Percentiles rank a stretch among this genome's conserved stretches.
These are phyloP conservation scores for Gephyroberyx darwinii DNA, from an alignment of 2,797 vertebrate genomes.

Conservation along the genomic window DNA sequence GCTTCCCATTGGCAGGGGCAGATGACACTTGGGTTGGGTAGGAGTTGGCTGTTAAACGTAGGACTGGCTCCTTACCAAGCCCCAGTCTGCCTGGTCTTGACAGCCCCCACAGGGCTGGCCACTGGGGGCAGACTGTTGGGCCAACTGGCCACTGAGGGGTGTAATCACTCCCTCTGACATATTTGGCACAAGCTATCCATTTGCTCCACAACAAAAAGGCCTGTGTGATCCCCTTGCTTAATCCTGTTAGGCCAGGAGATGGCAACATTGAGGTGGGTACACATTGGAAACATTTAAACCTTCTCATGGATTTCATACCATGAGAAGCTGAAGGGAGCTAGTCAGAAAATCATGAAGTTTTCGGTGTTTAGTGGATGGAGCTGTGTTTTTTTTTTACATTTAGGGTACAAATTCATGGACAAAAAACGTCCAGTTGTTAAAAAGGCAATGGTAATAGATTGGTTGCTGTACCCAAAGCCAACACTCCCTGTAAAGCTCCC, in stretches of 20 bases:
- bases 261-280: constrained; percentile 78
- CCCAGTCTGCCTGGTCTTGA: constrained; percentile 68
- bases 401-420: constrained; percentile 1
- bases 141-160: constrained; percentile 80
- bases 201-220: constrained; percentile 56
- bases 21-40: constrained; percentile 73
- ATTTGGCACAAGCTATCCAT: constrained; percentile 72
- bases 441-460: constrained; percentile 19
- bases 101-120: constrained; percentile 74
- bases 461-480: constrained; percentile 27
- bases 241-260: constrained; percentile 77
- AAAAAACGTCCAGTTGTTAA: constrained; percentile 5
- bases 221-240: constrained; percentile 55
- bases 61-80: constrained; percentile 70
- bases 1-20: constrained; percentile 76
- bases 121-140: constrained; percentile 75
- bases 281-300: constrained; percentile 33
- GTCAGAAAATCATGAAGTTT: constrained; percentile 5
- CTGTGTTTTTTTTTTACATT: background rate
- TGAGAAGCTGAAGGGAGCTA: constrained; percentile 34
- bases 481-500: background rate
- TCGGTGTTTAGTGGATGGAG: background rate
- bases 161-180: constrained; percentile 80
- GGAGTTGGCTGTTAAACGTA: constrained; percentile 73
- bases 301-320: constrained; percentile 33